Evolutionary conservation across 2,113 vertebrate species (phyloP).

Genomic region (Ptyas mucosa): DNA sequence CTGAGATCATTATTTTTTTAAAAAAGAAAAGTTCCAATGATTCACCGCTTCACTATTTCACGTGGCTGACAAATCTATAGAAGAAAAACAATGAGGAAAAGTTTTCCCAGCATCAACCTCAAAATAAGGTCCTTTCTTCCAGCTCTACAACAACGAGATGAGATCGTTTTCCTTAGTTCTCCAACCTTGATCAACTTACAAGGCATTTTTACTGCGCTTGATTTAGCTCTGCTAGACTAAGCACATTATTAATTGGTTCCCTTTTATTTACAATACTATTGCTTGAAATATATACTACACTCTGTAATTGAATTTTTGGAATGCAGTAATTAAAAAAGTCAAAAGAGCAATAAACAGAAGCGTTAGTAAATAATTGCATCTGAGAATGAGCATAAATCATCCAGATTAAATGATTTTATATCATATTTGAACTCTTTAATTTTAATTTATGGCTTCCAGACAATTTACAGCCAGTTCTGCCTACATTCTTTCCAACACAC

Average conservation of each 20-base stretch:
- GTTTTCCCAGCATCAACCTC: neutral
- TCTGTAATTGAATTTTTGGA: constrained; percentile 72
- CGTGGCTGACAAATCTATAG: neutral
- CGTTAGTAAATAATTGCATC: constrained; percentile 65
- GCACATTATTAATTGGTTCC: constrained; percentile 71
- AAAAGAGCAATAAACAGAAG: constrained; percentile 71
- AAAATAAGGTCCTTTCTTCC: neutral
- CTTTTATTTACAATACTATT: constrained; percentile 68
- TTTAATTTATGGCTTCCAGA: constrained; percentile 63
- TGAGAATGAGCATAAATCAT: constrained; percentile 68
- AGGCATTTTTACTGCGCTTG: constrained; percentile 49
- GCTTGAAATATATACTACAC: constrained; percentile 64
- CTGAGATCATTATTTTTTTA: neutral
- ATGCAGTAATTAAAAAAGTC: constrained; percentile 72
- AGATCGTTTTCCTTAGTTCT: constrained; percentile 11
- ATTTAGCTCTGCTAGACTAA: constrained; percentile 70
- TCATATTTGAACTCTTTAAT: constrained; percentile 67
- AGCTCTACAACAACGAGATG: constrained; percentile 11
- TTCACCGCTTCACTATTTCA: neutral
- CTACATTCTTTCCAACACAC: constrained; percentile 42
- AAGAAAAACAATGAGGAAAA: neutral
- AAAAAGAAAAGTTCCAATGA: neutral
- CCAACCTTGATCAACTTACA: constrained; percentile 44
- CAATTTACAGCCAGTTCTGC: constrained; percentile 56
- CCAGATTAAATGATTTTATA: constrained; percentile 66